Conservation (phyloP, 2,888 invertebrate species). For the Eupithecia exiguata region DNA sequence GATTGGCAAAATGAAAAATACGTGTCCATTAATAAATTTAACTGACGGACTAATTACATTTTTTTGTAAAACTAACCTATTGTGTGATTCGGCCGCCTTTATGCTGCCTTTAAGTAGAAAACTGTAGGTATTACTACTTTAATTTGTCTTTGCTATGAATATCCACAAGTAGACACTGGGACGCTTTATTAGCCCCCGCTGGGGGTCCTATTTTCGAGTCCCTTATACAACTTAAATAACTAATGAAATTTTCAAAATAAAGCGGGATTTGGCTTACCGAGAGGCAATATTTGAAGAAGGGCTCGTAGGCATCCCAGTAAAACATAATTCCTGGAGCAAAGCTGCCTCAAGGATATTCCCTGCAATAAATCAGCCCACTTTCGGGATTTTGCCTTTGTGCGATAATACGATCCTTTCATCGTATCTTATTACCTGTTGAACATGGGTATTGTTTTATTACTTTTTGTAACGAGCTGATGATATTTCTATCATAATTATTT, state of each 20-base stretch:
- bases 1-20: no score
- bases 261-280: slow-evolving; percentile 28
- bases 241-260: slow-evolving; percentile 29
- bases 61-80: no score
- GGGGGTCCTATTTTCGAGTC: not conserved
- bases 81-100: no score
- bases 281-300: slow-evolving; percentile 40
- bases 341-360: slow-evolving; percentile 63
- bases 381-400: slow-evolving; percentile 64
- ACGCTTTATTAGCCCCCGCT: not conserved
- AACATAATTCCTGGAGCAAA: slow-evolving; percentile 57
- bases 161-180: not conserved
- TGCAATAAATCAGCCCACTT: slow-evolving; percentile 69
- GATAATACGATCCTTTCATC: slow-evolving; percentile 71
- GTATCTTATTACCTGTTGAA: slow-evolving; percentile 74
- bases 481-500: slow-evolving; percentile 30
- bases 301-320: slow-evolving; percentile 49
- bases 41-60: no score
- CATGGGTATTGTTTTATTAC: slow-evolving; percentile 60
- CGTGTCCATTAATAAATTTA: no score
- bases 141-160: not conserved
- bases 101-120: no score
- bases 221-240: not conserved
- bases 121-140: not conserved
- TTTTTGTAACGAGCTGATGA: slow-evolving; percentile 47